Evolutionary conservation across 2,888 invertebrate genomes (phyloP).

Genomic region (Scaeva pyrastri): DNA sequence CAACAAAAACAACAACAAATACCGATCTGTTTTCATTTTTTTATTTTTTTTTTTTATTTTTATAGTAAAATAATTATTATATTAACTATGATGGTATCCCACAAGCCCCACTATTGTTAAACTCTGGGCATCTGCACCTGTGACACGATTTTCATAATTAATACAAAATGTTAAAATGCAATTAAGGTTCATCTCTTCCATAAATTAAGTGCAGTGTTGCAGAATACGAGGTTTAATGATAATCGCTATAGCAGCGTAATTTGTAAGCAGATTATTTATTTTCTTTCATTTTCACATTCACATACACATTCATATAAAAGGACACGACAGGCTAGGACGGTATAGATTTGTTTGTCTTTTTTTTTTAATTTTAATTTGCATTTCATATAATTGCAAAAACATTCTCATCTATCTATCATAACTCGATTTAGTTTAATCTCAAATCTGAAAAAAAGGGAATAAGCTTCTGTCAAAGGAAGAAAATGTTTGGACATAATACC

Average conservation of each 20-base stretch:
- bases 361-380: slow-evolving; percentile 9
- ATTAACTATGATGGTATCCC: neutral
- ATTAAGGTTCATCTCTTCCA: slow-evolving; percentile 67
- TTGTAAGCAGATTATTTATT: slow-evolving; percentile 67
- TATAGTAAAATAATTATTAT: slow-evolving; percentile 14
- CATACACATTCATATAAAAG: neutral
- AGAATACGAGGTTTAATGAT: slow-evolving; percentile 67
- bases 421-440: neutral
- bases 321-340: neutral
- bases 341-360: neutral
- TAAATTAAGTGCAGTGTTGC: slow-evolving; percentile 66
- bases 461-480: neutral
- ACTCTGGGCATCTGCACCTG: slow-evolving; percentile 42
- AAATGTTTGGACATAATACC: neutral
- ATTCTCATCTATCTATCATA: neutral
- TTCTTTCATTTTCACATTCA: slow-evolving; percentile 11
- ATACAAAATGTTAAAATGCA: slow-evolving; percentile 71
- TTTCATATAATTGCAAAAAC: slow-evolving; percentile 2
- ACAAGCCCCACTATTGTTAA: neutral
- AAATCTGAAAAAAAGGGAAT: neutral
- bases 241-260: slow-evolving; percentile 68
- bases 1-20: neutral
- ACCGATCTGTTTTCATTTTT: neutral
- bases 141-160: slow-evolving; percentile 64
- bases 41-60: neutral